Evolutionary conservation across 1,140 invertebrate genomes (phyloP), one percentile per base, ranked within the genome.

Genomic region (Drosophila equinoxialis): DNA sequence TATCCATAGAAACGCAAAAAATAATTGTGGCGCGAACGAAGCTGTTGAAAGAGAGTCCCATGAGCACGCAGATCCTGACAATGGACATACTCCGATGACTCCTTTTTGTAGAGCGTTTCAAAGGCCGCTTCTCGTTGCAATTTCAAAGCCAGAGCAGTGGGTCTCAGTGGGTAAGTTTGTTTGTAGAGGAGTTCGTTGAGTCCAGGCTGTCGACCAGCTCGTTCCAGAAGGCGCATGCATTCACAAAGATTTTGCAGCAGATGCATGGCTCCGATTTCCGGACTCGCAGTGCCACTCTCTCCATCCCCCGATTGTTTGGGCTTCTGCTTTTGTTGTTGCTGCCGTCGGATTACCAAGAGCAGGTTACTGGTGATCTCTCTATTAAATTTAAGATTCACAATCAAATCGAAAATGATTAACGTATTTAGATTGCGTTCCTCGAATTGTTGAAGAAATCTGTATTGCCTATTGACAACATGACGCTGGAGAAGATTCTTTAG

Each of bases 1-100:
- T 93, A 94, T 8, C 87, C 91, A 59, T 90, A 92, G 8, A 93
- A 87, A 45, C 92, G 91, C 13, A 72, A 51, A 39, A 92, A 91
- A 69, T 93, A 94, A 65, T 91, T 93, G 3, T 77, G 77, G 0
- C 79, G 74, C 3, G 80, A 71, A 6, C 89, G 80, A 0, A 91
- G 37, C 30, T 91, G 75, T 33, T 90, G 78, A 37, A 91, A 91
- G 10, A 74, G 69, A 2, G 71, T n/a, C 6, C 58, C 59, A 54
- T 77, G 65, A 0, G 45, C n/a, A 10, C 87, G 74, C 1, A 92
- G 65, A 17, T 89, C 81, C 10, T 74, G 63, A 0, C 55, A 63
- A 6, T 87, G 73, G 0, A 70, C 63, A 13, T 91, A 73, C 10
- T 92, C 78, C 7, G 74, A 39, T 0, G 72, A 26, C 7, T 69